Evolutionary conservation across 2,113 vertebrate species (phyloP).

Genomic region (Myotis brandtii): DNA sequence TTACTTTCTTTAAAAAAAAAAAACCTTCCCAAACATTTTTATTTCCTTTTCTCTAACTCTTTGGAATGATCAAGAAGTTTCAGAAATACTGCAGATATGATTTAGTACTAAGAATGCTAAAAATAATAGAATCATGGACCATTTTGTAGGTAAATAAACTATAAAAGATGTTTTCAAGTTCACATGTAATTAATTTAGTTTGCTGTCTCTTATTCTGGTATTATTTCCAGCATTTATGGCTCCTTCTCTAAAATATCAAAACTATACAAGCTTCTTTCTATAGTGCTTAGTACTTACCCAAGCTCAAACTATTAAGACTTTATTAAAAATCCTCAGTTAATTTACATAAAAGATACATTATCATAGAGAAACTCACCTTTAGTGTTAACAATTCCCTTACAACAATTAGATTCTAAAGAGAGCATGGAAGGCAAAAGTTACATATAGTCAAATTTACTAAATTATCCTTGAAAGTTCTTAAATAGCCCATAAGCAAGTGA

Average conservation of each 20-base stretch:
- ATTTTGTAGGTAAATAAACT: not conserved
- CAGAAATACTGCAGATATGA: not conserved
- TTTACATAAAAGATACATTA: constrained; percentile 51
- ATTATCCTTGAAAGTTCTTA: constrained; percentile 9
- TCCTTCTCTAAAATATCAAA: constrained; percentile 8
- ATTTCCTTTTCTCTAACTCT: not conserved
- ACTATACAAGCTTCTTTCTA: not conserved
- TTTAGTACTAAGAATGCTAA: not conserved
- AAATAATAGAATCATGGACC: not conserved
- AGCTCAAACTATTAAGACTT: not conserved
- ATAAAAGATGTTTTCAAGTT: not conserved
- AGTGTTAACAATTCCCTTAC: constrained; percentile 33
- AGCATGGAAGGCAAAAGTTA: constrained; percentile 31
- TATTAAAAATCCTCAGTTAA: constrained; percentile 25
- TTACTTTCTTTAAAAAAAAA: not conserved
- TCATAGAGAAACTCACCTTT: constrained; percentile 48
- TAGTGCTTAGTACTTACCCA: not conserved
- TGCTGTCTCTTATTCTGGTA: not conserved
- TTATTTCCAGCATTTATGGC: not conserved
- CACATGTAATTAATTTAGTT: constrained; percentile 24
- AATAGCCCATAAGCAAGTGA: not conserved
- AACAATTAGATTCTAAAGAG: constrained; percentile 47
- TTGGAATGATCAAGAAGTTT: not conserved
- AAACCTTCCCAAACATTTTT: too few species aligned
- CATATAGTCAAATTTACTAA: constrained; percentile 23